phyloP scores from a whole-genome alignment of 2,888 invertebrate genomes.

The Dryobotodes eremita region DNA sequence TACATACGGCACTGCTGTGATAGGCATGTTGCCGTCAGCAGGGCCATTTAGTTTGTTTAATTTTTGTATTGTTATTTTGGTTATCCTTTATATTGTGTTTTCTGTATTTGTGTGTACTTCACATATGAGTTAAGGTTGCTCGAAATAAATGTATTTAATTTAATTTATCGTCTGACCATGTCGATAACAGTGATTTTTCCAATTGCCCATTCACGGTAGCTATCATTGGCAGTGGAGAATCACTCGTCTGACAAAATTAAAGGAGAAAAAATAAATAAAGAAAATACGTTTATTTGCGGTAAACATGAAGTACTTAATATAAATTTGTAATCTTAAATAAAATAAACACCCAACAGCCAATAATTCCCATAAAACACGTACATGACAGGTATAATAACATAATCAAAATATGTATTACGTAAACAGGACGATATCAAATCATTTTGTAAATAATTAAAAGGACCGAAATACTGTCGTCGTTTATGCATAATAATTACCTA shows the following conservation, averaged over 20 bases:
- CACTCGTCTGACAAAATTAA: neutral
- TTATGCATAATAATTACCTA: neutral
- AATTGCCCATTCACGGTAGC: neutral
- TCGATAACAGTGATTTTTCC: neutral
- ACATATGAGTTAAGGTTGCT: too few species aligned
- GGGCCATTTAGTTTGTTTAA: too few species aligned
- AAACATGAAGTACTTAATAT: neutral
- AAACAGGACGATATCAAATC: neutral
- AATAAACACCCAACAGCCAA: neutral
- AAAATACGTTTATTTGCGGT: too few species aligned
- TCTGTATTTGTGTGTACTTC: too few species aligned
- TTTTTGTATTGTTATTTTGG: too few species aligned
- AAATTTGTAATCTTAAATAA: neutral
- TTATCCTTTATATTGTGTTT: too few species aligned
- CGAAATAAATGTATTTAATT: too few species aligned
- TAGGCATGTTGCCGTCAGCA: too few species aligned
- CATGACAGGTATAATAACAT: neutral
- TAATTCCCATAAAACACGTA: neutral
- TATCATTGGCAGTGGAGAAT: neutral
- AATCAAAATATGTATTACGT: neutral
- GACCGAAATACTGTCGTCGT: neutral
- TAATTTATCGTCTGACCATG: neutral
- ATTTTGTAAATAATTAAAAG: constrained; percentile 1
- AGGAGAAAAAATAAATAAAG: too few species aligned
- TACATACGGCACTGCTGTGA: too few species aligned